Conservation (phyloP, 2,888 invertebrate species). For the Caenorhabditis sp. region DNA sequence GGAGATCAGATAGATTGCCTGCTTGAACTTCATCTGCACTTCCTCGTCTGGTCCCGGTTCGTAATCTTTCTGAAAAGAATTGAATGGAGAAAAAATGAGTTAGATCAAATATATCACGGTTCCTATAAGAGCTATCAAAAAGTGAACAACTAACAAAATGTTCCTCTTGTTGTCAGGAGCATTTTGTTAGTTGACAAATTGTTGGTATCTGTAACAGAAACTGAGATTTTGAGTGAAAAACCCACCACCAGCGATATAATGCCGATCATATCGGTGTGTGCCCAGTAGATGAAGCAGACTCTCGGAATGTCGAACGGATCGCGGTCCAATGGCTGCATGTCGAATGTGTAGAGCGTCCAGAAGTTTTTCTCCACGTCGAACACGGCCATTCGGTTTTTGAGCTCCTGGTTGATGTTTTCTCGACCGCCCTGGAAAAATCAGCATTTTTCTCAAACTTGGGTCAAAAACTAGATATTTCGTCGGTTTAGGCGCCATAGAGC, state of each 20-base stretch:
- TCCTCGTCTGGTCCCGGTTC: constrained; percentile 46
- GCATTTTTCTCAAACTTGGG: no score
- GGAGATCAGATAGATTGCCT: constrained; percentile 38
- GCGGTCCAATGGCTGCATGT: not conserved
- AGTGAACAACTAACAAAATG: no score
- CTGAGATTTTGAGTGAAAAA: not conserved
- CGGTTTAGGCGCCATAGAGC: no score
- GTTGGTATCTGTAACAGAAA: no score
- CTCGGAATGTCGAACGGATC: constrained; percentile 51
- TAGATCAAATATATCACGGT: no score
- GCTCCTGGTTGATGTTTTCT: constrained; percentile 27
- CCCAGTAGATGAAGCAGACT: constrained; percentile 62
- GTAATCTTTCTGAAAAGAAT: constrained; percentile 49
- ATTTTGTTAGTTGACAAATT: no score
- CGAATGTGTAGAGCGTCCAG: constrained; percentile 46
- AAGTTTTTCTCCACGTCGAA: constrained; percentile 50
- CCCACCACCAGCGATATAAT: constrained; percentile 44
- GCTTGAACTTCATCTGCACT: constrained; percentile 39
- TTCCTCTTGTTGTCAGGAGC: no score
- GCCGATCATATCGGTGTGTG: constrained; percentile 27
- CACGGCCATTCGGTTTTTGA: constrained; percentile 39
- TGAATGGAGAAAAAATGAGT: no score
- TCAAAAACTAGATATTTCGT: not conserved
- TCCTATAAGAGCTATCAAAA: no score
- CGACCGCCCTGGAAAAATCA: constrained; percentile 65